phyloP scores from a whole-genome alignment of 2,888 invertebrate species.

The Drosophila setosimentum region DNA sequence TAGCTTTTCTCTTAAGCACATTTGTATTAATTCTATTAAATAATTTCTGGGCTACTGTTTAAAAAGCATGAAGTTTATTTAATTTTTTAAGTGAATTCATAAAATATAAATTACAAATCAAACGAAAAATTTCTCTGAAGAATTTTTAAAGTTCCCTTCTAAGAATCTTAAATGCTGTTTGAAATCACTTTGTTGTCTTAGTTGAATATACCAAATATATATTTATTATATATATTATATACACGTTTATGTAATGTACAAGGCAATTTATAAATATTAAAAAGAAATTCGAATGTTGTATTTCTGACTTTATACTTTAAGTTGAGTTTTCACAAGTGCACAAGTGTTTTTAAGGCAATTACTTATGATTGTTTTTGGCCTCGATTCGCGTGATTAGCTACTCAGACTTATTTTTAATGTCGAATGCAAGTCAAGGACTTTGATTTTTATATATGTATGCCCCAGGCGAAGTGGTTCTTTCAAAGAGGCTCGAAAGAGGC shows the following conservation, averaged over 20 bases:
- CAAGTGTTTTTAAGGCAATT: constrained; percentile 66
- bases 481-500: neutral
- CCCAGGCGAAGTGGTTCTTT: neutral
- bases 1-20: neutral
- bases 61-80: neutral
- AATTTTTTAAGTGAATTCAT: neutral
- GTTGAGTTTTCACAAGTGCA: neutral
- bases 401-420: constrained; percentile 53
- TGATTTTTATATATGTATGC: constrained; percentile 5
- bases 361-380: constrained; percentile 34
- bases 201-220: neutral
- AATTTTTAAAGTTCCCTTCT: neutral
- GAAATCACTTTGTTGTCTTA: neutral
- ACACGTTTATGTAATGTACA: neutral
- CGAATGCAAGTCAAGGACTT: constrained; percentile 17
- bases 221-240: neutral
- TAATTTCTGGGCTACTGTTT: neutral
- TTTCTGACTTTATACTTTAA: neutral
- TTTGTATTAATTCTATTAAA: neutral
- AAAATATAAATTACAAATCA: neutral
- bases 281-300: neutral
- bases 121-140: neutral
- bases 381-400: constrained; percentile 70
- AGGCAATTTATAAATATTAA: neutral
- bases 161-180: neutral